Conservation (phyloP, 2,797 vertebrate genomes). For the Megaceryle alcyon region DNA sequence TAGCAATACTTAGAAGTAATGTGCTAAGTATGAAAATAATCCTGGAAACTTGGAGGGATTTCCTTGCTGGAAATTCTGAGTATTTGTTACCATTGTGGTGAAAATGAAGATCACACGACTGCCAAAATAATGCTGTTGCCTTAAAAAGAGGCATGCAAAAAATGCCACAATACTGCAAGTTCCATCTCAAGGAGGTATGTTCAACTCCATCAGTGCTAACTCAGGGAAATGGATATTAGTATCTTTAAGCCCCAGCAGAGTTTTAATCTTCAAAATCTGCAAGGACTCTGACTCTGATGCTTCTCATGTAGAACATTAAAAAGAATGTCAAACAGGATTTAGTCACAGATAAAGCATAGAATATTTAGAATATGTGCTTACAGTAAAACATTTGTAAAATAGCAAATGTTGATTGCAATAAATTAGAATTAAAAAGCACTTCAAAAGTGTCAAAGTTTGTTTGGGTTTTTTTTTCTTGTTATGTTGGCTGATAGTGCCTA, state of each 20-base stretch:
- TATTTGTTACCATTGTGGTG: slow-evolving; percentile 20
- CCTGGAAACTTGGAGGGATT: slow-evolving; percentile 40
- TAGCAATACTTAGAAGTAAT: slow-evolving; percentile 46
- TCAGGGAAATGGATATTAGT: slow-evolving; percentile 46
- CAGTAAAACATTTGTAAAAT: slow-evolving; percentile 29
- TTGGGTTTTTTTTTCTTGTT: neutral
- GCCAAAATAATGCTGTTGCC: slow-evolving; percentile 35
- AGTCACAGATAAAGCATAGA: slow-evolving; percentile 9
- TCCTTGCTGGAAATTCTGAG: slow-evolving; percentile 15
- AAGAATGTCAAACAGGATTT: slow-evolving; percentile 26
- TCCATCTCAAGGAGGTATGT: neutral
- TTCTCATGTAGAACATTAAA: slow-evolving; percentile 47
- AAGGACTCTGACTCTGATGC: neutral
- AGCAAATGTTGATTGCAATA: slow-evolving; percentile 51
- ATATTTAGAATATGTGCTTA: slow-evolving; percentile 29
- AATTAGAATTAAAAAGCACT: slow-evolving; percentile 21
- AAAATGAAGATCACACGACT: slow-evolving; percentile 21
- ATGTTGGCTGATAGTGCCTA: neutral
- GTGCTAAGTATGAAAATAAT: slow-evolving; percentile 65
- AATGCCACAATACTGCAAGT: slow-evolving; percentile 23
- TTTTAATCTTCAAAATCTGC: slow-evolving; percentile 48
- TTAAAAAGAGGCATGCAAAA: slow-evolving; percentile 64
- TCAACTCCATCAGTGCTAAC: slow-evolving; percentile 20
- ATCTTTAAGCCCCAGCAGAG: neutral
- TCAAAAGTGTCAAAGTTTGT: neutral